Evolutionary conservation across 2,888 invertebrate species (phyloP), one percentile per base, ranked within the genome.

Genomic region (Eledona agricola): DNA sequence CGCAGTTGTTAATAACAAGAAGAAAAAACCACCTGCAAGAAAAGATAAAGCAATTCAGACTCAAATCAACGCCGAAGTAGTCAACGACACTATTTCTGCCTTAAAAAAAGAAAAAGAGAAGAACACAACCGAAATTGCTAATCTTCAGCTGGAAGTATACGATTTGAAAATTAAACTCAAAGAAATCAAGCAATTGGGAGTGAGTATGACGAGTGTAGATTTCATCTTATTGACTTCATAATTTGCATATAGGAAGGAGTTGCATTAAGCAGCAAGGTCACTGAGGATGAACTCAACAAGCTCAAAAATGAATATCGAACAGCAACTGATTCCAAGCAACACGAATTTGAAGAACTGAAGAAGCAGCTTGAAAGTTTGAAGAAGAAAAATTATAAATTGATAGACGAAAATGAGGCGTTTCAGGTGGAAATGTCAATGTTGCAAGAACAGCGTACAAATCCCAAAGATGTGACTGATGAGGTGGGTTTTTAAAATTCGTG

Each of bases 271-370:
- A n/a, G n/a, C n/a, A n/a, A n/a, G n/a, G n/a, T n/a, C n/a, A n/a
- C 11, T 9, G 25, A 25, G 3, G 9, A 25, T 29, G 11, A 29
- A 13, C 7, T 29, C 5, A 13, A 13, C n/a, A 29, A 12, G n/a
- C n/a, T n/a, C n/a, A 1, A 12, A 12, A 11, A 5, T 12, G n/a
- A 3, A 12, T 3, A 12, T 4, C 2, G 4, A 29, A 29, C 2
- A 12, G 6, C 9, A 5, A 13, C 9, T 4, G 6, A 9, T 2
- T 26, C n/a, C 15, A 29, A 29, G 6, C 42, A 55, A 31, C 40
- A 57, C 26, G 49, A 55, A 29, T 20, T 61, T 5, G 43, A 53
- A 43, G 47, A 55, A 34, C 43, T 46, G 25, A 23, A 58, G 7
- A 51, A 54, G 26, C 35, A 58, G 22, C 25, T 59, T 20, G 25